Base-by-base conservation (phyloP, 1,140 invertebrate genomes). In the Chironomus tepperi region DNA sequence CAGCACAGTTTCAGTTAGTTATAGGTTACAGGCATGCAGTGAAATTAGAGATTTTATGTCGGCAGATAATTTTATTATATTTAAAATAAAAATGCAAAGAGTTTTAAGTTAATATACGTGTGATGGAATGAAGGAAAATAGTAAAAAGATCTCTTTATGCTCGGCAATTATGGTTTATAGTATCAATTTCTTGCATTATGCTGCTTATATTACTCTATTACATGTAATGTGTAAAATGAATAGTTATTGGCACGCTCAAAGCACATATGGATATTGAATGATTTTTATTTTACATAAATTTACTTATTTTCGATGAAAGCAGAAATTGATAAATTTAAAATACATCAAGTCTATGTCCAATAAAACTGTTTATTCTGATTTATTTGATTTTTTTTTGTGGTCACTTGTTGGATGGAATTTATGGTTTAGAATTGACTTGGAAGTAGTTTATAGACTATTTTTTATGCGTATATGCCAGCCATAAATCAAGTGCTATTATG, bases 131-230 rank as follows among this genome's bases (percentile, higher is more conserved):
- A 15, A 57, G 47, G 9, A 57, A 57, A 47, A 47, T 10, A 15
- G 9, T 10, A 47, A 47, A 47, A 47, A 47, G 43, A 47, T 47
- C 43, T 47, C 12, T 57, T 10, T 57, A 57, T 57, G 47, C 47
- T 5, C 12, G 12, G 12, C 47, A 57, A 57, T 57, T 57, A 57
- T 57, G 47, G 47, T 57, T 57, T 57, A 57, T 57, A 57, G 47
- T 57, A 57, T 57, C 47, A 57, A 57, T 57, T 57, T 57, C 47
- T 57, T 34, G 10, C n/a, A 57, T 57, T 57, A 57, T 57, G 47
- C 12, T 57, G 47, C 47, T n/a, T 57, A 12, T 57, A 57, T 57
- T 57, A 57, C 12, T 12, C 24, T 34, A 34, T 34, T 34, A 34
- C 24, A 34, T 34, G 47, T 57, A 57, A 57, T 57, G 12, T 57